These are phyloP conservation scores for Ahaetulla prasina DNA, from an alignment of 2,113 vertebrate genomes.

Conservation along the genomic window DNA sequence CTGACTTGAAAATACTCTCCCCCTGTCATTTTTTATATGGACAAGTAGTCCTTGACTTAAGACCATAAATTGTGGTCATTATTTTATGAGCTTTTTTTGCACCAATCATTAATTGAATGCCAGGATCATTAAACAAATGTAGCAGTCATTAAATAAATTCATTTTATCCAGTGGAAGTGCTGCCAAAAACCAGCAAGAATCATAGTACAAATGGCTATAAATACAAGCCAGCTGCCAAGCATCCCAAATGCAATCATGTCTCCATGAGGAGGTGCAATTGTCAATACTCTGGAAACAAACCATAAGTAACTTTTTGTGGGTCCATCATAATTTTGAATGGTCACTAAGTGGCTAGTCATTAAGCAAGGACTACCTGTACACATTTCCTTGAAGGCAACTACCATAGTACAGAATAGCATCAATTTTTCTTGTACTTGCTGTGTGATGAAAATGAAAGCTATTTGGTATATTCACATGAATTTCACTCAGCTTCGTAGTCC, in stretches of 20 bases:
- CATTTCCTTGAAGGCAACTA: neutral
- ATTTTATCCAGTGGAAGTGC: neutral
- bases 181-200: neutral
- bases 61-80: neutral
- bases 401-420: neutral
- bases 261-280: neutral
- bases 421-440: neutral
- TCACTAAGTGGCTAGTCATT: neutral
- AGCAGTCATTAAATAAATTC: neutral
- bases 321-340: neutral
- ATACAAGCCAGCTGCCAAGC: neutral
- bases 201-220: neutral
- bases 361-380: neutral
- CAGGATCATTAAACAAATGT: neutral
- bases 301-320: neutral
- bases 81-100: neutral
- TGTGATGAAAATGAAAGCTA: neutral
- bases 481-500: neutral
- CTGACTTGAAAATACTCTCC: neutral
- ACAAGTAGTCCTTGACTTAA: neutral
- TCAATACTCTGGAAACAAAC: neutral
- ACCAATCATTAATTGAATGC: neutral
- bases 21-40: neutral
- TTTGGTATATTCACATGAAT: neutral
- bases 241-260: neutral